Evolutionary conservation across 2,888 invertebrate genomes (phyloP), one percentile per base, ranked within the genome.

Genomic region (Andrena bicolor): DNA sequence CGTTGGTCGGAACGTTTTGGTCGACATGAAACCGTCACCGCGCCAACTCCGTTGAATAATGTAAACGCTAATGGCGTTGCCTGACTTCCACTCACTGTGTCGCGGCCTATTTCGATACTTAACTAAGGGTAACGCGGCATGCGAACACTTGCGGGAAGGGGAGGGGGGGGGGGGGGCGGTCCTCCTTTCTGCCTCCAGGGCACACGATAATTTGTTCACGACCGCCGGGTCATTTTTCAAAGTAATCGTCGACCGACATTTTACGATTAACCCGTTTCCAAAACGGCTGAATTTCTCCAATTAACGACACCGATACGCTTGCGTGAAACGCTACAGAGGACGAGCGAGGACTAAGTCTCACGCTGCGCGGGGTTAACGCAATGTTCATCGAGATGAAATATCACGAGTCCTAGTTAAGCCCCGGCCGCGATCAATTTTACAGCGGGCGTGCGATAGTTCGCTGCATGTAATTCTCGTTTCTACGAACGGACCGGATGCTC

Each of bases 51-150:
- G 66, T 85, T 74, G 87, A 89, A 89, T 88, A 85, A 86, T 89
- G 85, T 84, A 85, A 51, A 81, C 78, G 78, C 63, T 85, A 83
- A 82, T 82, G 71, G 48, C 69, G 64, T 78, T 69, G 82, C 76
- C 82, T 72, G 85, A 86, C 79, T 83, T 83, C 66, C 60, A 71
- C 76, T 73, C 66, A 49, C 60, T 73, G 66, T 79, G 82, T 64
- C 82, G 41, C 75, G 85, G 73, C 71, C 84, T 84, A 85, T 73
- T 84, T 88, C 80, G 82, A 87, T 85, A 80, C 41, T 70, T 71
- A 63, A 69, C 78, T 80, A 73, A 84, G 76, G 76, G 79, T 81
- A 82, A 81, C 61, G 56, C 49, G 76, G 75, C 86, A 86, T 84
- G 89, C 86, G 77, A 88, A 81, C 74, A 56, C 68, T 71, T 23